Conservation (phyloP, 2,888 invertebrate genomes). For the Phymatocera aterrima region DNA sequence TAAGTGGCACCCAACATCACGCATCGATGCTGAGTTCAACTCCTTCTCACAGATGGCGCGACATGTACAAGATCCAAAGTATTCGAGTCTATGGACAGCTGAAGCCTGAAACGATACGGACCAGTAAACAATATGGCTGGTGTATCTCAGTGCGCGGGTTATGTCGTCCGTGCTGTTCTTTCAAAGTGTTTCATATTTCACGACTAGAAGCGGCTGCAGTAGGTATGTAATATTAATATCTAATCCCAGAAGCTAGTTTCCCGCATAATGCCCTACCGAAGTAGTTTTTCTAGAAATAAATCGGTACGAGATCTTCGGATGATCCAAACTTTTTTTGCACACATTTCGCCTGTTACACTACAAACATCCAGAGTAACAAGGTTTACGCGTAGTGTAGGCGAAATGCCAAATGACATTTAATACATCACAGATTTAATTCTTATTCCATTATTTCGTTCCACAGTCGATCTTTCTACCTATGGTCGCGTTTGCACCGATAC, state of each 20-base stretch:
- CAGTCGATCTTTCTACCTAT: background rate
- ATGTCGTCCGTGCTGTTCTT: slow-evolving; percentile 61
- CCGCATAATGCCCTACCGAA: too few relatives aligned
- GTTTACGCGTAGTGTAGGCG: slow-evolving; percentile 25
- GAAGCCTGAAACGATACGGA: slow-evolving; percentile 37
- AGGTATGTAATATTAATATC: slow-evolving; percentile 35
- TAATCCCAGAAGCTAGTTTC: background rate
- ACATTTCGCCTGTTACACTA: slow-evolving; percentile 39
- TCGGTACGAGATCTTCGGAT: slow-evolving; percentile 13
- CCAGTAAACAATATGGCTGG: slow-evolving; percentile 70
- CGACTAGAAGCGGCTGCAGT: slow-evolving; percentile 46
- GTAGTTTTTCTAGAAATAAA: background rate
- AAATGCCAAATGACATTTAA: slow-evolving; percentile 37
- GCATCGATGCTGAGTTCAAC: background rate
- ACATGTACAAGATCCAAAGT: background rate
- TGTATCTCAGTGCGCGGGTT: slow-evolving; percentile 65
- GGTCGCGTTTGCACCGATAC: background rate
- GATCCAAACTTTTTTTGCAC: slow-evolving; percentile 14
- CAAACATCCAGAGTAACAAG: background rate
- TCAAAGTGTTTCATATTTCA: slow-evolving; percentile 50
- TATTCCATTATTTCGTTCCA: background rate
- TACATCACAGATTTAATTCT: slow-evolving; percentile 2
- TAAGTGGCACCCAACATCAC: background rate
- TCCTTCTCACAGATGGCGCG: background rate
- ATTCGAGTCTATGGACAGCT: slow-evolving; percentile 27